These are phyloP conservation scores for Pachypsylla venusta DNA, from an alignment of 1,140 invertebrate genomes.

Conservation along the genomic window DNA sequence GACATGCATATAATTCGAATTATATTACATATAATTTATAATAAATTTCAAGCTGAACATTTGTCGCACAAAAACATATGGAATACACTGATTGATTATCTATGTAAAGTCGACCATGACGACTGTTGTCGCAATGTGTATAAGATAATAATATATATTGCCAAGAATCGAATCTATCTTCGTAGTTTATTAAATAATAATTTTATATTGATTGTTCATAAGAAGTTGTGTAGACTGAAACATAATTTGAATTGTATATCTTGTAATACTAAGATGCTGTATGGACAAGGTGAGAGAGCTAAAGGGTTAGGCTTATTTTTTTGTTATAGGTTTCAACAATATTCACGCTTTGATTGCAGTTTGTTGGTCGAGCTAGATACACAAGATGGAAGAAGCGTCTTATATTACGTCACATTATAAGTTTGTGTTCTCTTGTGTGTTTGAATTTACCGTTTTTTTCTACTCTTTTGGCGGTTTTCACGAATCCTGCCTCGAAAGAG, in stretches of 20 bases:
- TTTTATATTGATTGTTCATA: neutral
- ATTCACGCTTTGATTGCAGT: no score
- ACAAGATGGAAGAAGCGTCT: no score
- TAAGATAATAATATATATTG: neutral
- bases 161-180: neutral
- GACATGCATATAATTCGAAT: neutral
- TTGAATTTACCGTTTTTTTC: no score
- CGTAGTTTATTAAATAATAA: neutral
- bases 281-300: neutral
- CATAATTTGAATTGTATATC: neutral
- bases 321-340: no score
- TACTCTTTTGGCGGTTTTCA: no score
- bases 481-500: no score
- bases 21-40: neutral
- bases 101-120: neutral
- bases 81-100: neutral
- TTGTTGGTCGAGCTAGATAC: no score
- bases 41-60: neutral
- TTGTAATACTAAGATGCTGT: neutral
- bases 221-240: neutral
- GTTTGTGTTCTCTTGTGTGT: no score
- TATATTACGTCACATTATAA: no score
- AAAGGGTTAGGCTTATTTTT: no score
- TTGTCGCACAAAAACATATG: neutral
- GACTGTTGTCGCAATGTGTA: constrained; percentile 3